Conservation (phyloP, 2,888 invertebrate species). For the Orchestes rusci region DNA sequence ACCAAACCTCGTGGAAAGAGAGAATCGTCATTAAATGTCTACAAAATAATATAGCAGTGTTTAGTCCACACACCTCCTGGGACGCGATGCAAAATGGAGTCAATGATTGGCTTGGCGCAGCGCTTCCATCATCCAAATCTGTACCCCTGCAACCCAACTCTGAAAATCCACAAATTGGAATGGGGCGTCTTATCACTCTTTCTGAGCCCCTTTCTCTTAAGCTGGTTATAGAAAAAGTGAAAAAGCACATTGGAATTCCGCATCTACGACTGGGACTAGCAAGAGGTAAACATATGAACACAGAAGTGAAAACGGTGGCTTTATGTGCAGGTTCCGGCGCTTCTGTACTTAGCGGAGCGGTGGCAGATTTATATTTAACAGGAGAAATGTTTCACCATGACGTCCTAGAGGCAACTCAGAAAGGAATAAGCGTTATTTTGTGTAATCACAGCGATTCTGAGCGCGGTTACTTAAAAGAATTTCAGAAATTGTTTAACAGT, state of each 20-base stretch:
- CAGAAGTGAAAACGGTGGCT: conserved; percentile 54
- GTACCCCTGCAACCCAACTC: conserved; percentile 35
- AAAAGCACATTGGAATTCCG: conserved; percentile 59
- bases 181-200: conserved; percentile 52
- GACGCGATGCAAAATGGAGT: conserved; percentile 79
- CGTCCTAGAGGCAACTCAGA: conserved; percentile 76
- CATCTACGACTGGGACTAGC: conserved; percentile 70
- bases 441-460: conserved; percentile 94
- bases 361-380: conserved; percentile 78
- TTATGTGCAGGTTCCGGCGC: conserved; percentile 88
- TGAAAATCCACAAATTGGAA: conserved; percentile 45
- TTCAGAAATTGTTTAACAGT: conserved; percentile 43
- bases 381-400: conserved; percentile 96
- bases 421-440: conserved; percentile 71
- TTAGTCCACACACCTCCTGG: conserved; percentile 90
- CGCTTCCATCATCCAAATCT: conserved; percentile 45
- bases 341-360: conserved; percentile 62
- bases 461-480: conserved; percentile 69
- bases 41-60: conserved; percentile 78
- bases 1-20: conserved; percentile 81
- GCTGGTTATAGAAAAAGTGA: conserved; percentile 59
- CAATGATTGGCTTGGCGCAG: conserved; percentile 85
- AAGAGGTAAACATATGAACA: conserved; percentile 39
- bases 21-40: conserved; percentile 72
- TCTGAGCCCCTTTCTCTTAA: conserved; percentile 48